Conservation (phyloP, 2,797 vertebrate species). For the Masticophis lateralis region DNA sequence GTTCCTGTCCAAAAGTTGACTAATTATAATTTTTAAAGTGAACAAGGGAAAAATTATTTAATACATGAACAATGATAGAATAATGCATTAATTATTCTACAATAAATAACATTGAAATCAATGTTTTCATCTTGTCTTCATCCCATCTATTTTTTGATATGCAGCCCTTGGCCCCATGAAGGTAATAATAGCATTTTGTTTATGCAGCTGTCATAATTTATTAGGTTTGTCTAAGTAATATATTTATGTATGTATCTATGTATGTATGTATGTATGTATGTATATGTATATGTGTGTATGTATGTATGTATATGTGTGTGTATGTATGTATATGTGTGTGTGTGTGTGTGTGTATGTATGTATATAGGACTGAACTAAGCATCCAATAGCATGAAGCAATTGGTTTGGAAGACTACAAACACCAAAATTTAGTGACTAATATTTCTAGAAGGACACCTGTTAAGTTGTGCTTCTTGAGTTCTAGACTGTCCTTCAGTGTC, state of each 20-base stretch:
- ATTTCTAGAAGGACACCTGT: neutral
- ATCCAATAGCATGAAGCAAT: neutral
- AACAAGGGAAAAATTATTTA: neutral
- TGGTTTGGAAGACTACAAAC: neutral
- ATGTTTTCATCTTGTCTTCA: neutral
- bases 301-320: too few species aligned
- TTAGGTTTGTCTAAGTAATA: neutral
- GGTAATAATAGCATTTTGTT: neutral
- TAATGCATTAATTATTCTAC: neutral
- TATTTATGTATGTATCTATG: too few species aligned
- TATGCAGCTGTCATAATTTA: neutral
- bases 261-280: too few species aligned
- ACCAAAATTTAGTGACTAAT: neutral
- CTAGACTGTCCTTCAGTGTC: neutral
- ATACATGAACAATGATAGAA: neutral
- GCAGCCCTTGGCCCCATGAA: neutral
- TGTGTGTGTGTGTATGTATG: too few species aligned
- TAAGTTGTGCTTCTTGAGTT: neutral
- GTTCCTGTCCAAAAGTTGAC: neutral
- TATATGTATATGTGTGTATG: too few species aligned
- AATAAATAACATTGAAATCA: neutral
- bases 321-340: too few species aligned
- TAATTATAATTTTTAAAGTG: neutral
- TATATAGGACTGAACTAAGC: neutral
- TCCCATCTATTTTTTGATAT: neutral